phyloP scores from a whole-genome alignment of 2,888 invertebrate genomes.

The Ethmia dodecea region DNA sequence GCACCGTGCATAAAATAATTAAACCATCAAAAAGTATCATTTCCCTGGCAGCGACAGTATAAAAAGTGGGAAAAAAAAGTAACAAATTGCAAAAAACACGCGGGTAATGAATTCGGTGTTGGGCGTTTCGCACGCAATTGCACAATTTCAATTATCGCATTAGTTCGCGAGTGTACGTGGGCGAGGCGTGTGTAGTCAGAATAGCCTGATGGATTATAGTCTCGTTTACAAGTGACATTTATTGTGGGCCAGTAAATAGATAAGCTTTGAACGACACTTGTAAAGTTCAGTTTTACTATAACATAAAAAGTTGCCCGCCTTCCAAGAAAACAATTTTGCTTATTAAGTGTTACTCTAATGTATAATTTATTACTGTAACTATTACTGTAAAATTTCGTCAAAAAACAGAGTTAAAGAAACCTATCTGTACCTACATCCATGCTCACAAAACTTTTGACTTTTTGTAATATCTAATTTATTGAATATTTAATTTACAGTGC shows the following conservation, averaged over 20 bases:
- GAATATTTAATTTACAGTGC: too few species aligned
- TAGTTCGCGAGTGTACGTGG: slow-evolving; percentile 30
- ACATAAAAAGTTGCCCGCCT: too few species aligned
- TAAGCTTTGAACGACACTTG: too few species aligned
- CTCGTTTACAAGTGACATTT: slow-evolving; percentile 26
- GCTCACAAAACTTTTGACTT: too few species aligned
- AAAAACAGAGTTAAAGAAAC: too few species aligned
- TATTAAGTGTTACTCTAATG: too few species aligned
- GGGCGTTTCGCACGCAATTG: slow-evolving; percentile 75
- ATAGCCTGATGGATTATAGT: slow-evolving; percentile 43
- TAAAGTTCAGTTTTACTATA: too few species aligned
- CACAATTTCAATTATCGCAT: slow-evolving; percentile 78
- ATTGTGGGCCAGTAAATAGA: slow-evolving; percentile 7
- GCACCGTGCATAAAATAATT: slow-evolving; percentile 52
- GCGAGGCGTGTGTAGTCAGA: slow-evolving; percentile 21
- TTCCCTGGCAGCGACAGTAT: slow-evolving; percentile 39
- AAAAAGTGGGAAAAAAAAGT: slow-evolving; percentile 41
- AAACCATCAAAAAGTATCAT: slow-evolving; percentile 58
- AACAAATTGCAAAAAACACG: slow-evolving; percentile 56
- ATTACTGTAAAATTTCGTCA: too few species aligned
- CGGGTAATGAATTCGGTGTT: slow-evolving; percentile 69
- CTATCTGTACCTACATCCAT: too few species aligned
- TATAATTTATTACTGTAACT: too few species aligned
- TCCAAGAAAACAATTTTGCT: too few species aligned
- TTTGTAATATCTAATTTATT: too few species aligned